Base-by-base conservation (phyloP, 2,888 invertebrate genomes). In the Drosophila picticornis region DNA sequence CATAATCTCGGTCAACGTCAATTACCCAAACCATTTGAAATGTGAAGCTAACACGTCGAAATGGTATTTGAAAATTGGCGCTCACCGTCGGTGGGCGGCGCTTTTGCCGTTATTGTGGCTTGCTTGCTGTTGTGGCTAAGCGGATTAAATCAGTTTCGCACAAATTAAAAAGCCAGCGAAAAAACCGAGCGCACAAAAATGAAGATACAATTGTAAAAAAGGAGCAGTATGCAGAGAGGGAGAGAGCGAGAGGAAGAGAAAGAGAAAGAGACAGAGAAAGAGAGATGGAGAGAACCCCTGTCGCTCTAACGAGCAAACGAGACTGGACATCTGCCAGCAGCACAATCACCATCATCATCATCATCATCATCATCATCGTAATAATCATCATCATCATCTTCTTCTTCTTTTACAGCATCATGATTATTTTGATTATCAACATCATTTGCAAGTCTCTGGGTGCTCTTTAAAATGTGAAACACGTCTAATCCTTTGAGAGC, bases 401-500 rank as follows among this genome's bases (percentile, higher is more conserved):
- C 52, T 61, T 62, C 65, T 4, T 43, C 11, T 11, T 22, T 11
- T 11, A 25, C 4, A 46, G 25, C 46, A 46, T 25, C 16, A 46
- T 16, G 46, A 46, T 46, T 38, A 29, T 56, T 9, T 9, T 38
- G 27, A 56, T 29, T 38, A 38, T 40, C 50, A 53, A 50, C 52
- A 52, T 43, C 59, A 62, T 63, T 34, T 27, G 56, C 46, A 22
- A 29, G 68, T 52, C 55, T 38, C 51, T 55, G 57, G 53, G 43
- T 59, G 66, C 55, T 76, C 79, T 84, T 91, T 90, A 69, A 91
- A 86, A 90, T 91, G 90, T 84, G 84, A 91, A 91, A 92, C 91
- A 91, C 90, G 90, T 92, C 88, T 91, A 91, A 92, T 91, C 91
- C 92, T 90, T 88, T 91, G 88, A 90, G 90, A 91, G 91, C 91